Conservation (phyloP, 2,113 vertebrate genomes). For the Cyphomyrus discorhynchus region DNA sequence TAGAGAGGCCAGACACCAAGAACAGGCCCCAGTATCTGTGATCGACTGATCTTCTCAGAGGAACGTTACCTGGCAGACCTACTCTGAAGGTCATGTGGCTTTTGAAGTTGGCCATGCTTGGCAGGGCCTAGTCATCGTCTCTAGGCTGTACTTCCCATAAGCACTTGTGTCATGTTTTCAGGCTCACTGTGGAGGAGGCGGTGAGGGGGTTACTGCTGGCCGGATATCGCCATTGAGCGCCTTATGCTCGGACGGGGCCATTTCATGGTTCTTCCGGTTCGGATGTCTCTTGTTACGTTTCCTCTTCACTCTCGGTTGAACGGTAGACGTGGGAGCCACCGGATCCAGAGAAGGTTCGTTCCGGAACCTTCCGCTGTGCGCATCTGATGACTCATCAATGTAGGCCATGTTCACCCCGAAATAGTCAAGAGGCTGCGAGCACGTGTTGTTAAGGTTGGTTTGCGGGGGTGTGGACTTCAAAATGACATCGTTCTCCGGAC, state of each 20-base stretch:
- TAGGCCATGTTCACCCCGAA: constrained; percentile 80
- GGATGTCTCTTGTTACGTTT: constrained; percentile 48
- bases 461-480: constrained; percentile 27
- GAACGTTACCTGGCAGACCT: not conserved
- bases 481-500: constrained; percentile 21
- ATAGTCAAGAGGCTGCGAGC: constrained; percentile 70
- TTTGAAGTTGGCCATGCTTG: not conserved
- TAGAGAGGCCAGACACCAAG: not conserved
- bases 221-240: constrained; percentile 47
- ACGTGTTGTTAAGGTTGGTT: constrained; percentile 20
- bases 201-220: constrained; percentile 34
- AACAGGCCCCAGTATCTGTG: not conserved
- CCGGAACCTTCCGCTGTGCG: constrained; percentile 65
- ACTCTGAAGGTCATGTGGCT: not conserved
- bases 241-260: constrained; percentile 28
- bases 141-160: not conserved
- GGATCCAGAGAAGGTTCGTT: constrained; percentile 48
- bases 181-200: constrained; percentile 14
- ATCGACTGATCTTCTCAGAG: not conserved
- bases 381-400: constrained; percentile 82
- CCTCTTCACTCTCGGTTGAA: constrained; percentile 43
- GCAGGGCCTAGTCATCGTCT: not conserved
- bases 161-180: not conserved
- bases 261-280: constrained; percentile 37
- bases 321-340: constrained; percentile 20